Evolutionary conservation across 2,797 vertebrate genomes (phyloP), one percentile per base, ranked within the genome.

Genomic region (Arremon brunneinucha): DNA sequence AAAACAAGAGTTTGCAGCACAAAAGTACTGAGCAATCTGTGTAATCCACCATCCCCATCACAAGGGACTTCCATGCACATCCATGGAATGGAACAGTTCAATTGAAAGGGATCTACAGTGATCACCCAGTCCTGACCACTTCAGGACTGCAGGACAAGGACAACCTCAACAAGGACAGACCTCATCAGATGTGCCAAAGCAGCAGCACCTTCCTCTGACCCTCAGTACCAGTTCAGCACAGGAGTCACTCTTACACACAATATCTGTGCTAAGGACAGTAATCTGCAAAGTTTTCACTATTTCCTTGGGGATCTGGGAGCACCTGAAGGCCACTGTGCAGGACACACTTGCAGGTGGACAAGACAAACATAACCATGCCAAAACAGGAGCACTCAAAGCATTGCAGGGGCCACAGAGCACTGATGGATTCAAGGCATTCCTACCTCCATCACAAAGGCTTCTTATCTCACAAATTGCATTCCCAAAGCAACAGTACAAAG

Each of bases 341-440:
- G 1, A 21, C 83, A 64, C 22, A 37, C 24, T 11, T 67, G 26
- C 68, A 70, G 0, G 0, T 3, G 57, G 49, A 67, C 44, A 24
- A 22, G 21, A 26, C 34, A 71, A 80, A 89, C 1, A 0, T 0
- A 37, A 23, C 19, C 0, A 0, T 6, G 16, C 11, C 57, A 47
- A 20, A 46, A 4, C 34, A 62, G 28, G 34, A 77, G 15, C 43
- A 32, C 16, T 11, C 56, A 14, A 30, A 88, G 69, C 34, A 34
- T 0, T 28, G n/a, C 50, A 68, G 52, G 49, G 21, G 8, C n/a
- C 53, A 71, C 41, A 41, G 18, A 44, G 56, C 19, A 35, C 41
- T 1, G 13, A 6, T 11, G 22, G 30, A 32, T 76, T 71, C 27
- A 24, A 70, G 69, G 79, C 3, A 0, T 32, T 60, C 19, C 62